These are phyloP conservation scores for Iguana delicatissima DNA, from an alignment of 2,797 vertebrate species.

Conservation along the genomic window DNA sequence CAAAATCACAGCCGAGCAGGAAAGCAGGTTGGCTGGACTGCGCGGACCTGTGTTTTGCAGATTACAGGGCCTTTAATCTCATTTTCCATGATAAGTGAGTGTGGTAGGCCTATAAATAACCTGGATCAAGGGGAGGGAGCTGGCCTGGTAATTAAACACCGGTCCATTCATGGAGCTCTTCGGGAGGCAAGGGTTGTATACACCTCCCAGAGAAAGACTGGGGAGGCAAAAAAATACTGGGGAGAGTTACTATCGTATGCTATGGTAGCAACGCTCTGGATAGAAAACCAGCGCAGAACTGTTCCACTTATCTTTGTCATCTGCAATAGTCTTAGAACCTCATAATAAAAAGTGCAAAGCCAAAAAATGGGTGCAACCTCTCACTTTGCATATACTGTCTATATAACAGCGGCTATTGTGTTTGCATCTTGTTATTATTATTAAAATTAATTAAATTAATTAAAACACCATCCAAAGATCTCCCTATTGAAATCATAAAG, in stretches of 20 bases:
- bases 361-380: not conserved
- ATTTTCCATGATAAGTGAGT: constrained; percentile 45
- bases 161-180: not conserved
- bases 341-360: not conserved
- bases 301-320: no score
- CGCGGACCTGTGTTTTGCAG: not conserved
- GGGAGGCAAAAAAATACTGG: not conserved
- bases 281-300: no score
- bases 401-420: no score
- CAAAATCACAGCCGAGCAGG: not conserved
- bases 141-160: not conserved
- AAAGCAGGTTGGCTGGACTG: not conserved
- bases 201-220: not conserved
- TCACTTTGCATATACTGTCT: no score
- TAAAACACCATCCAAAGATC: no score
- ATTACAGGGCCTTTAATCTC: constrained; percentile 47
- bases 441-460: no score
- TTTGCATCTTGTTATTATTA: no score
- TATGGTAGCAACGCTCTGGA: no score
- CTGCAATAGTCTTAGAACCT: no score
- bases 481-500: no score
- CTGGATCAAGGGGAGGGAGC: not conserved
- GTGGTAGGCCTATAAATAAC: constrained; percentile 54
- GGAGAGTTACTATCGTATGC: no score
- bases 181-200: not conserved